These are phyloP conservation scores for Ophiodon elongatus DNA, from an alignment of 2,113 vertebrate genomes.

Conservation along the genomic window DNA sequence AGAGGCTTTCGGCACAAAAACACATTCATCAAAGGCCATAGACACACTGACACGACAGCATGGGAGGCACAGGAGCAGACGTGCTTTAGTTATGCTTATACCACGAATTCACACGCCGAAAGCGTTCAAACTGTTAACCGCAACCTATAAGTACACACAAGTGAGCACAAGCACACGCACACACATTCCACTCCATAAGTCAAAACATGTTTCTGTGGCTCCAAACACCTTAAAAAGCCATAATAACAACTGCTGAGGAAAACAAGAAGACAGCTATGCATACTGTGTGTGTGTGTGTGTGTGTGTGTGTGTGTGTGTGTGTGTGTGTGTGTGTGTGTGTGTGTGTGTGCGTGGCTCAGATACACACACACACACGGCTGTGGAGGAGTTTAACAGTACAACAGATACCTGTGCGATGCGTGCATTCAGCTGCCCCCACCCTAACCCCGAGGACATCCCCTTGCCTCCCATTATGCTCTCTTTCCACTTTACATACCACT, in stretches of 20 bases:
- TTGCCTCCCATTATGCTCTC: constrained; percentile 36
- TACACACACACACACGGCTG: constrained; percentile 5
- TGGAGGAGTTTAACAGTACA: constrained; percentile 55
- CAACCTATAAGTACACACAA: constrained; percentile 5
- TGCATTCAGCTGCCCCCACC: constrained; percentile 69
- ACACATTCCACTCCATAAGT: constrained; percentile 61
- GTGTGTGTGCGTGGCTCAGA: constrained; percentile 23
- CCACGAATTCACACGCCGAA: constrained; percentile 26
- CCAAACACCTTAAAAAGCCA: constrained; percentile 38
- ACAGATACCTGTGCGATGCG: constrained; percentile 55
- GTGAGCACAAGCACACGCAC: constrained; percentile 9
- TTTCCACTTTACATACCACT: constrained; percentile 60
- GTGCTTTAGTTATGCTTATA: constrained; percentile 18
- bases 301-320: no score
- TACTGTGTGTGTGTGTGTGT: not conserved
- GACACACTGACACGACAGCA: constrained; percentile 28
- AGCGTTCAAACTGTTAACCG: not conserved
- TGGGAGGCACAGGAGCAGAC: constrained; percentile 6
- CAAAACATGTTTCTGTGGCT: constrained; percentile 66
- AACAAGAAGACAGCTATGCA: constrained; percentile 45
- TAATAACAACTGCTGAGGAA: constrained; percentile 32
- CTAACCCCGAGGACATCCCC: constrained; percentile 75
- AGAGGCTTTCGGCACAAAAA: constrained; percentile 30
- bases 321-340: no score
- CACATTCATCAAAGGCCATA: constrained; percentile 24